A percentile compares a stretch with the other conserved stretches of the same genome.
Evolutionary conservation across 2,888 invertebrate species (phyloP).

Genomic region (Gibbula magus): DNA sequence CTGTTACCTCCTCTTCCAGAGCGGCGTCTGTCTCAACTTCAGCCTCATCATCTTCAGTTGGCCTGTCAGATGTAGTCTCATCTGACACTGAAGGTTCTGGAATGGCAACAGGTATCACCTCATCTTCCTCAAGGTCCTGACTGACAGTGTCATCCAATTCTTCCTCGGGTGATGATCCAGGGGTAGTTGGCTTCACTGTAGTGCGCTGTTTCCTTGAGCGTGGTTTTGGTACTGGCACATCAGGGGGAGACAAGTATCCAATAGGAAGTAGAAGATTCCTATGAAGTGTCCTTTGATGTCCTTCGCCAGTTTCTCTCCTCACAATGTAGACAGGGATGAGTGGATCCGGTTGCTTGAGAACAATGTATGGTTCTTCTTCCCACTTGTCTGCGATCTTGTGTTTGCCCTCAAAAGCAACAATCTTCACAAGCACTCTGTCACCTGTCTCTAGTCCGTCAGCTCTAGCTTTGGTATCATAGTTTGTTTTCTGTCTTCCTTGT

Average conservation of each 20-base stretch:
- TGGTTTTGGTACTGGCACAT: neutral
- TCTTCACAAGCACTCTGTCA: conserved; percentile 26
- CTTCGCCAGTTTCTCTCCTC: neutral
- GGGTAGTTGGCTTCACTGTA: neutral
- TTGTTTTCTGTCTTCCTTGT: neutral
- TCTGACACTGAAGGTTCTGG: neutral
- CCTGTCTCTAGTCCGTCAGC: conserved; percentile 11
- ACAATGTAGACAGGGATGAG: conserved; percentile 25
- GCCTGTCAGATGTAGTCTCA: neutral
- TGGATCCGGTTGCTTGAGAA: neutral
- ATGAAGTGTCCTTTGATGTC: conserved; percentile 14
- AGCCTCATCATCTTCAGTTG: too few relatives aligned
- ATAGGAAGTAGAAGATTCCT: conserved; percentile 10
- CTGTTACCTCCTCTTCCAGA: too few relatives aligned
- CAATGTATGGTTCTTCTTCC: conserved; percentile 10
- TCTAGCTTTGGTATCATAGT: conserved; percentile 18
- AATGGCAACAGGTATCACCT: neutral
- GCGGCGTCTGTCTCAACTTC: too few relatives aligned
- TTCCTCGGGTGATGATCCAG: neutral
- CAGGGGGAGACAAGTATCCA: too few relatives aligned
- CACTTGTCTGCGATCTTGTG: conserved; percentile 19
- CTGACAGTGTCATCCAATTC: neutral
- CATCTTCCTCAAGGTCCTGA: neutral
- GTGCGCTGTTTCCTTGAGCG: neutral
- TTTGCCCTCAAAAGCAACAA: conserved; percentile 20